These are phyloP conservation scores for Nasonia oneida DNA, from an alignment of 2,888 invertebrate species.

Conservation along the genomic window DNA sequence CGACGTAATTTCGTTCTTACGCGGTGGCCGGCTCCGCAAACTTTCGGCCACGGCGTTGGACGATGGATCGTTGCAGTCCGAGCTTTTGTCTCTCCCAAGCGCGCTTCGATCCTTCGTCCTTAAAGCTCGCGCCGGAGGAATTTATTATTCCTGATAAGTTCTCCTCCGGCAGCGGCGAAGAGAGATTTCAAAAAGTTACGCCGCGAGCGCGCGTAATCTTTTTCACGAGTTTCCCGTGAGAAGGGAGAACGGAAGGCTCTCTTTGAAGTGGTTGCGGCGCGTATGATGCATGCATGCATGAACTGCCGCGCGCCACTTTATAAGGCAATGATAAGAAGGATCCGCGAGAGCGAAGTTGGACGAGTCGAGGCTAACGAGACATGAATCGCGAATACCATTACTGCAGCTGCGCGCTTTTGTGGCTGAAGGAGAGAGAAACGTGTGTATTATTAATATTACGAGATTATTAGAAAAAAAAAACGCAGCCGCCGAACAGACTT, in stretches of 20 bases:
- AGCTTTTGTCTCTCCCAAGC: slow-evolving; percentile 49
- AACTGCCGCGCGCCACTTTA: slow-evolving; percentile 23
- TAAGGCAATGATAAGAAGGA: slow-evolving; percentile 38
- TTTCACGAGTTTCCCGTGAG: slow-evolving; percentile 53
- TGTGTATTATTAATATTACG: not conserved
- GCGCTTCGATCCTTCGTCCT: not conserved
- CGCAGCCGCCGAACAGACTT: not conserved
- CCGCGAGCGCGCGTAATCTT: slow-evolving; percentile 53
- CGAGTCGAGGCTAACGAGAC: slow-evolving; percentile 27
- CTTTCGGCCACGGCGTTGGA: slow-evolving; percentile 57
- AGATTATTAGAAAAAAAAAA: not conserved
- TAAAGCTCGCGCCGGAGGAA: slow-evolving; percentile 55
- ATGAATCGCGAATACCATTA: not conserved
- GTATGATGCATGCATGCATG: slow-evolving; percentile 43
- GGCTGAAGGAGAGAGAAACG: not conserved
- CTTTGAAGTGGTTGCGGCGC: slow-evolving; percentile 4
- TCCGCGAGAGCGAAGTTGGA: not conserved
- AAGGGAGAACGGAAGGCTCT: not conserved
- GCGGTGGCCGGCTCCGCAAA: slow-evolving; percentile 40
- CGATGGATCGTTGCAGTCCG: slow-evolving; percentile 67
- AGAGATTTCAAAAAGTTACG: slow-evolving; percentile 48
- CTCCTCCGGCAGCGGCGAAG: slow-evolving; percentile 52
- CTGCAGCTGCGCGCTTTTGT: not conserved
- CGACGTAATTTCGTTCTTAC: slow-evolving; percentile 68
- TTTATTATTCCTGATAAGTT: slow-evolving; percentile 74